Percentiles rank a stretch among this genome's conserved stretches.
Evolutionary conservation across 2,797 vertebrate species (phyloP).

Genomic region (Gephyroberyx darwinii): DNA sequence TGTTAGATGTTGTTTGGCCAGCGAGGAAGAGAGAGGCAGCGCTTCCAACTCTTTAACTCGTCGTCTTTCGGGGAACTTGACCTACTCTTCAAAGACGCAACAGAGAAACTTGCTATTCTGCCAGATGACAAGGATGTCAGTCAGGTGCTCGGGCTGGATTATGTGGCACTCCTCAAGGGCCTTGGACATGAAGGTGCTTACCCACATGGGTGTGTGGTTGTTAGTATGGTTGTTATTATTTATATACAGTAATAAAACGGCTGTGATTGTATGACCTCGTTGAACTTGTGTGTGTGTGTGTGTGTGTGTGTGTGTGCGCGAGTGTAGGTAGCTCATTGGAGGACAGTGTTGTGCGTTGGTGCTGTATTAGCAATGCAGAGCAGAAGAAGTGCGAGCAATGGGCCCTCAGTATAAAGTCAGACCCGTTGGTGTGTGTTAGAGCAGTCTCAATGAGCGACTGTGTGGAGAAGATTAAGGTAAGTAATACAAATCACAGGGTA

Average conservation of each 20-base stretch:
- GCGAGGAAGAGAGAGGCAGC: conserved; percentile 79
- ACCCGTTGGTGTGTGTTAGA: conserved; percentile 89
- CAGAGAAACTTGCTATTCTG: conserved; percentile 81
- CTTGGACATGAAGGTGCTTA: conserved; percentile 91
- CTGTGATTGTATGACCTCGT: conserved; percentile 16
- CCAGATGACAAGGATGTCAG: conserved; percentile 84
- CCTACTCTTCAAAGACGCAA: conserved; percentile 88
- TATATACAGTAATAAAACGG: neutral
- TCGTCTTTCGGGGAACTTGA: conserved; percentile 81
- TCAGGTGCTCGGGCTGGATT: conserved; percentile 89
- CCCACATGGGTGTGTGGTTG: conserved; percentile 1
- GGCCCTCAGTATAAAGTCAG: conserved; percentile 88
- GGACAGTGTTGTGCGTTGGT: conserved; percentile 92
- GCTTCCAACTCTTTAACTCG: conserved; percentile 89
- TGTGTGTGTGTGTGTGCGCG: conserved; percentile 36
- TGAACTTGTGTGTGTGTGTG: conserved; percentile 3
- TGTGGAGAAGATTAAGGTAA: conserved; percentile 91
- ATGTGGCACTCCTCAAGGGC: conserved; percentile 90
- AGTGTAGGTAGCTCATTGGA: conserved; percentile 89
- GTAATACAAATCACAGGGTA: neutral
- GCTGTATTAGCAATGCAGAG: conserved; percentile 90
- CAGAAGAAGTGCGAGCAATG: conserved; percentile 91
- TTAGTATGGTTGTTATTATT: conserved; percentile 18
- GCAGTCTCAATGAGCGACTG: conserved; percentile 86
- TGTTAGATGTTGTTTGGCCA: conserved; percentile 86